Conservation (phyloP, 1,140 invertebrate genomes). For the Aleiodes sp. region DNA sequence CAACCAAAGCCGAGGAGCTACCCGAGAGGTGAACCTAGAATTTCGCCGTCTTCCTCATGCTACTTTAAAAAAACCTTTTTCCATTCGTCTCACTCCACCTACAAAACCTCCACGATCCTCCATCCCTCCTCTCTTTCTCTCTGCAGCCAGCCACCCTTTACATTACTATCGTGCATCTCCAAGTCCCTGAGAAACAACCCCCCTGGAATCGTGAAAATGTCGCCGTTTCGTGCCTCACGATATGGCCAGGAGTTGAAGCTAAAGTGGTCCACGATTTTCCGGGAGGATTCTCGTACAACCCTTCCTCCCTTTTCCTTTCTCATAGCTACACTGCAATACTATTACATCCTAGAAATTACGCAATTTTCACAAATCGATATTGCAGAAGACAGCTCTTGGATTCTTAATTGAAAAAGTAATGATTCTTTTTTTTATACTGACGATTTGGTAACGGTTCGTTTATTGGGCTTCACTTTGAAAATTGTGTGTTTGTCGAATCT, state of each 20-base stretch:
- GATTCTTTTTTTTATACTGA: no score
- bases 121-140: slow-evolving; percentile 1
- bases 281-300: neutral
- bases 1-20: slow-evolving; percentile 35
- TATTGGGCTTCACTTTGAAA: no score
- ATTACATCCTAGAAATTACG: neutral
- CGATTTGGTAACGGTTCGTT: no score
- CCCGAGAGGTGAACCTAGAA: slow-evolving; percentile 40
- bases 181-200: slow-evolving; percentile 31
- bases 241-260: slow-evolving; percentile 14
- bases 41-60: slow-evolving; percentile 38
- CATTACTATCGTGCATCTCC: slow-evolving; percentile 10
- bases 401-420: neutral
- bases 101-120: slow-evolving; percentile 22
- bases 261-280: slow-evolving; percentile 21
- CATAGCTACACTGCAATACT: neutral
- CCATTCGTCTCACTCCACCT: slow-evolving; percentile 38
- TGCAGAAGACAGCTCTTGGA: neutral
- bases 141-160: slow-evolving; percentile 27
- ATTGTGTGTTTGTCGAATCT: no score
- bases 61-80: slow-evolving; percentile 45
- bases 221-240: slow-evolving; percentile 32
- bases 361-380: neutral
- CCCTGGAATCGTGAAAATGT: slow-evolving; percentile 45
- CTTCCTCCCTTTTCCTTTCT: neutral